A percentile compares a stretch with the other conserved stretches of the same genome.
These are phyloP conservation scores for Lophura nycthemera DNA, from an alignment of 2,113 vertebrate species.

Conservation along the genomic window DNA sequence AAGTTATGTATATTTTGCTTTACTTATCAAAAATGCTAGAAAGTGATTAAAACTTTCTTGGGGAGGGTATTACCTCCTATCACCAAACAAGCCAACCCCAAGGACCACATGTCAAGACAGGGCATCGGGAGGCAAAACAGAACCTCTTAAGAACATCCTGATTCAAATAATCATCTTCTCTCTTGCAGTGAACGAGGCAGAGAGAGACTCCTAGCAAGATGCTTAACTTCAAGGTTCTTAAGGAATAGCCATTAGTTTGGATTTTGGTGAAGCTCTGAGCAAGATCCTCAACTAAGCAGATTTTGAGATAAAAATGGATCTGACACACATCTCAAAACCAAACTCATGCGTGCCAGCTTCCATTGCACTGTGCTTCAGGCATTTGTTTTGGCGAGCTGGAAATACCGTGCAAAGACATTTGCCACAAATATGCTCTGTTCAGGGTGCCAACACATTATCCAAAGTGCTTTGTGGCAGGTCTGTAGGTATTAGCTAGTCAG, in stretches of 20 bases:
- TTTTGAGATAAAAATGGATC: neutral
- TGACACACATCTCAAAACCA: neutral
- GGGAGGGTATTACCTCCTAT: accelerated
- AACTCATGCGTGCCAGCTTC: neutral
- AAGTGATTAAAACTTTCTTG: neutral
- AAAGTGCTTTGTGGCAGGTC: neutral
- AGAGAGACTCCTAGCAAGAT: neutral
- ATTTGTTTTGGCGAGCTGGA: neutral
- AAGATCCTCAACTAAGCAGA: neutral
- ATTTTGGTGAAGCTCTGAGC: neutral
- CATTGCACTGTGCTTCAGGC: neutral
- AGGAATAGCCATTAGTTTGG: neutral
- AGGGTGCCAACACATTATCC: neutral
- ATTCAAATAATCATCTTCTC: neutral
- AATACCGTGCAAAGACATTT: neutral
- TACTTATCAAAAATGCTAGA: neutral
- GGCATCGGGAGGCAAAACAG: neutral
- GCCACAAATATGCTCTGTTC: neutral
- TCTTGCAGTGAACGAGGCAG: neutral
- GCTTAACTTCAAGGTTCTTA: neutral
- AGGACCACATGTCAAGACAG: neutral
- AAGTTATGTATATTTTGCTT: neutral
- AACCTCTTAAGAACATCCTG: neutral
- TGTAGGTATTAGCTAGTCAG: neutral
- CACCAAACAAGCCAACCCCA: neutral